Evolutionary conservation across 2,113 vertebrate species (phyloP), one percentile per base, ranked within the genome.

Genomic region (Archilochus colubris): DNA sequence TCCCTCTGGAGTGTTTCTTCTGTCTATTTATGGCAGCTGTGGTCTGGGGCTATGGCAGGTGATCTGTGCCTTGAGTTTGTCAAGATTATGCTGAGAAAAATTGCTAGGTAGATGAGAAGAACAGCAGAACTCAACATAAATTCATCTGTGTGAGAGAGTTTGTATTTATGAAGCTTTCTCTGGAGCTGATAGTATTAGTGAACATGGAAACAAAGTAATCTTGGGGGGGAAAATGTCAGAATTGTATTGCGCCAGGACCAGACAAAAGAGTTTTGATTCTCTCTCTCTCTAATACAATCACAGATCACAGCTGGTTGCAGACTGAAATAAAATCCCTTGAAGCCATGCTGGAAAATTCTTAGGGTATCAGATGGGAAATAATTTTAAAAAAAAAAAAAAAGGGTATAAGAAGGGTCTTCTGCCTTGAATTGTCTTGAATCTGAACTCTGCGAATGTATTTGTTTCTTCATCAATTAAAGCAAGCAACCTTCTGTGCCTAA

Each of bases 111-210:
- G 27, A 7, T 53, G 50, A 10, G 19, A 57, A 95, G 93, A 89
- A 12, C 22, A 76, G 86, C 67, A 69, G n/a, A 93, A 57, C 54
- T 66, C 55, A 57, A 46, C 36, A 57, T 66, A 23, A 87, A 7
- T 90, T 83, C 55, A 66, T 84, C 59, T 86, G 46, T 62, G 31
- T 54, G 62, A 83, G 36, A 76, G 51, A 81, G 44, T 44, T 18
- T 50, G 54, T 75, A 62, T 91, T 88, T 86, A 74, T 55, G 61
- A 92, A 64, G 44, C 20, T 82, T 91, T 61, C 30, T 79, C 62
- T 76, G 67, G 61, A 93, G 90, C 91, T 51, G 59, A 88, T 58
- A 94, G 53, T 25, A 86, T 46, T 86, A 88, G 75, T 78, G 61
- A 81, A 86, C 81, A 55, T 46, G 69, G 83, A 93, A 94, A 88